Percentiles rank a stretch among this genome's conserved stretches.
phyloP scores from a whole-genome alignment of 2,113 vertebrate genomes.

The Elephantulus edwardii region DNA sequence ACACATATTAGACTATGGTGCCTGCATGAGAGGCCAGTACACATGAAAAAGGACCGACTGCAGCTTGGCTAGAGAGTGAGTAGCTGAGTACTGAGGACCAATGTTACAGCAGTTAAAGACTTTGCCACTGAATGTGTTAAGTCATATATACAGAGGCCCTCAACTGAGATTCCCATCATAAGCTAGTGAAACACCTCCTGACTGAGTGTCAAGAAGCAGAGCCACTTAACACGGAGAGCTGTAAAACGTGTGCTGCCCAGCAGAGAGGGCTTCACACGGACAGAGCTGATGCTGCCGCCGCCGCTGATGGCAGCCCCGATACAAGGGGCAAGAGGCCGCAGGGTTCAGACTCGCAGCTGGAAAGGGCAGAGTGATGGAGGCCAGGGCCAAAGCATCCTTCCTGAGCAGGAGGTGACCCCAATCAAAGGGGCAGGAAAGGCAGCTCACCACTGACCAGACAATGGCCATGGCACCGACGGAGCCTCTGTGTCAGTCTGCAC shows the following conservation, averaged over 20 bases:
- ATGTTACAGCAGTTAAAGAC: no score
- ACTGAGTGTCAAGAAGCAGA: background rate
- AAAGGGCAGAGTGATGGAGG: background rate
- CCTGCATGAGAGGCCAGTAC: background rate
- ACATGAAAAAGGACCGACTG: background rate
- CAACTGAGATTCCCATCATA: background rate
- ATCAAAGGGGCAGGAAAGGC: no score
- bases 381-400: background rate
- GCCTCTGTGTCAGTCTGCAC: background rate
- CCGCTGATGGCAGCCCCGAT: background rate
- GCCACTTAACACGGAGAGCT: background rate
- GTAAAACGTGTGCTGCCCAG: background rate
- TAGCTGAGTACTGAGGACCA: no score
- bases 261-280: background rate
- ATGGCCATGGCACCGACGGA: rapidly evolving
- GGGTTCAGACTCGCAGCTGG: background rate
- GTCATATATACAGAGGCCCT: background rate
- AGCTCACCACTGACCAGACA: no score
- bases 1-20: background rate
- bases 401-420: no score
- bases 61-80: no score
- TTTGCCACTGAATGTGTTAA: no score
- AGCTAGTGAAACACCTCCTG: background rate
- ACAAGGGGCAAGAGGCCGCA: background rate
- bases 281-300: background rate